Evolutionary conservation across 53 echinoderm and acorn worm genomes (phyloP).

Genomic region (Holothuria leucospilota): DNA sequence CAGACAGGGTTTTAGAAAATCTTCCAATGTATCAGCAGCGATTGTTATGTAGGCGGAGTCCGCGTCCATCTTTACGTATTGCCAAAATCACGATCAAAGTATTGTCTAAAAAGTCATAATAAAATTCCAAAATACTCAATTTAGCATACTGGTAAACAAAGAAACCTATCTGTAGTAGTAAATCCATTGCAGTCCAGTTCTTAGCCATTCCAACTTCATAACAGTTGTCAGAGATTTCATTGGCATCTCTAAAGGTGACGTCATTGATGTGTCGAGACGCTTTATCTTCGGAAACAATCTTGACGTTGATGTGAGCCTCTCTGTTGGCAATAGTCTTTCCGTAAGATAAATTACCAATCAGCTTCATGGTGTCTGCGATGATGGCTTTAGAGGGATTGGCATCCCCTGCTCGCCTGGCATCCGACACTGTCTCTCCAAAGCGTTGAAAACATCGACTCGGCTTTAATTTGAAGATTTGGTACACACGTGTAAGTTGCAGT

Average conservation of each 20-base stretch:
- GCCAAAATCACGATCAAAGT: too few relatives aligned
- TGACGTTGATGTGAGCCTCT: background rate
- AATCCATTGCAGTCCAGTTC: constrained; percentile 17
- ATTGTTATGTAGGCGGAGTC: too few relatives aligned
- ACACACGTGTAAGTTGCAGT: background rate
- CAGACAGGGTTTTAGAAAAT: constrained; percentile 42
- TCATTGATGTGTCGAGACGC: background rate
- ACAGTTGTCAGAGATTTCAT: background rate
- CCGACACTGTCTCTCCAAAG: background rate
- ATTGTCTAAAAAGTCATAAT: constrained; percentile 58
- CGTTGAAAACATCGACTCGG: background rate
- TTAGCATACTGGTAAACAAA: constrained; percentile 36
- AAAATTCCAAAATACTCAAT: constrained; percentile 43
- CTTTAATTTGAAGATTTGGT: constrained; percentile 11
- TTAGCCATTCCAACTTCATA: constrained; percentile 49
- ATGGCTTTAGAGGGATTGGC: constrained; percentile 46
- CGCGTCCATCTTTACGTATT: constrained; percentile 25
- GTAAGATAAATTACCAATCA: constrained; percentile 64
- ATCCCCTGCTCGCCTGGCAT: constrained; percentile 55
- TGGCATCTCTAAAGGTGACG: constrained; percentile 22
- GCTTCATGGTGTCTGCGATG: constrained; percentile 61
- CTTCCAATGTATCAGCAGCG: background rate
- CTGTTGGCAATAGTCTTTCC: constrained; percentile 69
- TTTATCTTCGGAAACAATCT: too few relatives aligned
- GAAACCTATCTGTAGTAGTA: too few relatives aligned